Conservation (phyloP, 2,888 invertebrate genomes). For the Leucophenga montana region DNA sequence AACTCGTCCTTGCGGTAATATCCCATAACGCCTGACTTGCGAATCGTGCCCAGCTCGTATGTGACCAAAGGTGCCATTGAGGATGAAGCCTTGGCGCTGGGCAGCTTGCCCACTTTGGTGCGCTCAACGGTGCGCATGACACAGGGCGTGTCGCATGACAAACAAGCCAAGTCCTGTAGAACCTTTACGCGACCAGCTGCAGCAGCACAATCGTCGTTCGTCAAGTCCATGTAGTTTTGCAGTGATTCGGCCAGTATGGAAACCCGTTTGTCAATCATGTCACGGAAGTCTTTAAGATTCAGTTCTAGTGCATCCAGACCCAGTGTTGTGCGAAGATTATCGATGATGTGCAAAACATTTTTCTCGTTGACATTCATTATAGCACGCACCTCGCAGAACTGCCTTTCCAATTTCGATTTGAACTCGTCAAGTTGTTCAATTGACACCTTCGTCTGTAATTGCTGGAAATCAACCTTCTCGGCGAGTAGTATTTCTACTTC, state of each 20-base stretch:
- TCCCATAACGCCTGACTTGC: constrained; percentile 66
- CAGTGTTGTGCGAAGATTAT: constrained; percentile 78
- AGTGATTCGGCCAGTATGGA: constrained; percentile 57
- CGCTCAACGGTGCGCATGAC: constrained; percentile 80
- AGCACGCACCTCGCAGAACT: constrained; percentile 59
- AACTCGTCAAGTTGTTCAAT: constrained; percentile 81
- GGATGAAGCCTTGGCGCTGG: constrained; percentile 76
- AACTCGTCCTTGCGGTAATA: constrained; percentile 68
- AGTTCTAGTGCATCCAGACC: constrained; percentile 78
- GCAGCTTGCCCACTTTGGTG: constrained; percentile 73
- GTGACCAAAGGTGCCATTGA: constrained; percentile 82
- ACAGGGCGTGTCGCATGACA: constrained; percentile 84
- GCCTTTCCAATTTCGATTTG: constrained; percentile 61
- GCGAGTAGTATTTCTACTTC: constrained; percentile 82
- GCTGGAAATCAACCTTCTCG: constrained; percentile 82
- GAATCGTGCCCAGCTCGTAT: constrained; percentile 79
- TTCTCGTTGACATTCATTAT: constrained; percentile 62
- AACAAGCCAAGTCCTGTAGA: constrained; percentile 82
- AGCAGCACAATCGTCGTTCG: constrained; percentile 77
- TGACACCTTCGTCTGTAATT: constrained; percentile 82
- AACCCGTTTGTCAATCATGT: constrained; percentile 76
- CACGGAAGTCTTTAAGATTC: constrained; percentile 80
- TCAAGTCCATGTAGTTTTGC: constrained; percentile 62
- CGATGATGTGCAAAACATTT: constrained; percentile 75
- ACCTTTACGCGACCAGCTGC: constrained; percentile 81